These are phyloP conservation scores for Nomada ferruginata DNA, from an alignment of 2,888 invertebrate genomes.

Conservation along the genomic window DNA sequence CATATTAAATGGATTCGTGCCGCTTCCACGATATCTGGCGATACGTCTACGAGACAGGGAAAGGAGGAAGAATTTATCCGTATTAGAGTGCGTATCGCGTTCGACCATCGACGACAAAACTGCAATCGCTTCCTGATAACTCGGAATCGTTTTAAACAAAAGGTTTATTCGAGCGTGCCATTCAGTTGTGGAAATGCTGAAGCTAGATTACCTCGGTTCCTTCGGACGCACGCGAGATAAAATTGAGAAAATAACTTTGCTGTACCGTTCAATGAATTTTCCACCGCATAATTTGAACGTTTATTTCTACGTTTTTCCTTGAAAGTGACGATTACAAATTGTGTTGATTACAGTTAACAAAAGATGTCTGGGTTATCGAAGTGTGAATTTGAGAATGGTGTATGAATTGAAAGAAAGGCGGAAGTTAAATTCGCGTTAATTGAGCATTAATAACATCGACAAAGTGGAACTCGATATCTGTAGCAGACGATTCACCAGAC, in stretches of 20 bases:
- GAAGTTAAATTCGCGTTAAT: not conserved
- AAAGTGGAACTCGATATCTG: not conserved
- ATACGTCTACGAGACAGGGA: conserved; percentile 59
- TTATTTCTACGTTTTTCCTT: not conserved
- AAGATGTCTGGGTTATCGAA: too few relatives aligned
- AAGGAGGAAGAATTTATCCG: conserved; percentile 36
- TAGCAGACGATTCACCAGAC: conserved; percentile 24
- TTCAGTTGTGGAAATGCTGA: conserved; percentile 7
- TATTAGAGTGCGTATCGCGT: conserved; percentile 43
- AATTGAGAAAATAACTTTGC: not conserved
- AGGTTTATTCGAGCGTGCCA: conserved; percentile 18
- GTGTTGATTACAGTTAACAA: too few relatives aligned
- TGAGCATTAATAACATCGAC: not conserved
- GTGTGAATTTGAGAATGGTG: not conserved
- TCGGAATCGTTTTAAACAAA: conserved; percentile 11
- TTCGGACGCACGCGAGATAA: not conserved
- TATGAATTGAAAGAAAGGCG: not conserved
- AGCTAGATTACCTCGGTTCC: not conserved
- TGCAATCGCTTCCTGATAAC: conserved; percentile 26
- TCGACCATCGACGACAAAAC: conserved; percentile 56
- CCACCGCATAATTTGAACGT: not conserved
- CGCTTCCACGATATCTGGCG: conserved; percentile 66
- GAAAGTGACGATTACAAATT: too few relatives aligned
- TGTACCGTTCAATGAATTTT: not conserved
- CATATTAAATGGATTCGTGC: conserved; percentile 72